Evolutionary conservation across 2,113 vertebrate genomes (phyloP).

Genomic region (Tupaia chinensis): DNA sequence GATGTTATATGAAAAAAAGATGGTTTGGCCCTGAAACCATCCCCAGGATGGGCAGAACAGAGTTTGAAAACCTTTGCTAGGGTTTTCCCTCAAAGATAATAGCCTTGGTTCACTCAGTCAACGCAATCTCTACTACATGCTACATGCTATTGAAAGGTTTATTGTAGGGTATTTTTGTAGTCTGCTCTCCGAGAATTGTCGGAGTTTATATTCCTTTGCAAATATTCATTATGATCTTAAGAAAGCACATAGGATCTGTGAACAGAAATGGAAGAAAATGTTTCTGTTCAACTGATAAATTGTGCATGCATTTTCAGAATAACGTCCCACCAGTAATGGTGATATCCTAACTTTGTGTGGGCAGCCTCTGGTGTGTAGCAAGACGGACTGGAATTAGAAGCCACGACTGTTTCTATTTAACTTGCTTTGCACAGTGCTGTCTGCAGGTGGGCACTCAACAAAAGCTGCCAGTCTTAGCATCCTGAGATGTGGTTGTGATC

Average conservation of each 20-base stretch:
- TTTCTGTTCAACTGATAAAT: not conserved
- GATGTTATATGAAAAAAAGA: not conserved
- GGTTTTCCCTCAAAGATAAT: not conserved
- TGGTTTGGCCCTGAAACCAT: not conserved
- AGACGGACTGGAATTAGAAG: constrained; percentile 23
- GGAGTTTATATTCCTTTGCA: not conserved
- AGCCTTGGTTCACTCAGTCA: not conserved
- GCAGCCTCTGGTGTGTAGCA: not conserved
- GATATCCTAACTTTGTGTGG: not conserved
- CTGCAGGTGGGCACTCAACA: constrained; percentile 48
- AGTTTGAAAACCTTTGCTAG: not conserved
- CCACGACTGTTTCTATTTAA: constrained; percentile 21
- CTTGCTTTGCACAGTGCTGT: not conserved
- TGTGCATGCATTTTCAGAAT: not conserved
- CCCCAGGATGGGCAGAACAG: not conserved
- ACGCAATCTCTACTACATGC: not conserved
- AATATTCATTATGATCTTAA: not conserved
- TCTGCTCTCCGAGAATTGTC: not conserved
- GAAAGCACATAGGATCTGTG: not conserved
- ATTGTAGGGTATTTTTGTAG: not conserved
- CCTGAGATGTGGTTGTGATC: constrained; percentile 55
- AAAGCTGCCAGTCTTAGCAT: constrained; percentile 7
- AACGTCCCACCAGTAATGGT: not conserved
- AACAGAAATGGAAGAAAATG: not conserved
- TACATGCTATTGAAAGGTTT: not conserved